Evolutionary conservation across 2,888 invertebrate species (phyloP), one percentile per base, ranked within the genome.

Genomic region (Cephus runcator): DNA sequence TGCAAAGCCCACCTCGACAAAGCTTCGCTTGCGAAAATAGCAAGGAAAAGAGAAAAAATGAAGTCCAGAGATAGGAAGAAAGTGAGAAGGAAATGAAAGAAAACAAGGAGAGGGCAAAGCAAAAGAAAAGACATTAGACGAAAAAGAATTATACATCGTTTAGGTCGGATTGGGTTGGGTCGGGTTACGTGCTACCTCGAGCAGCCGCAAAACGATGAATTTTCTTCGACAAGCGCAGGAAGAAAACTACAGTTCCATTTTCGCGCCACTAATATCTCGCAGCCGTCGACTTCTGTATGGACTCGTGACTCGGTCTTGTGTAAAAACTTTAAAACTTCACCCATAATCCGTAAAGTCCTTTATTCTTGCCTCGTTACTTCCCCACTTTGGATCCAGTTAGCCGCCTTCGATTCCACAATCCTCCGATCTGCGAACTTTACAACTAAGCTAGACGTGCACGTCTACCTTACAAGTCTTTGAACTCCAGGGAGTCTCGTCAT

Each of bases 1-100:
- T 84, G 85, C 84, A 85, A 84, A 86, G 81, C 79, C 76, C 40
- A 23, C 40, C 79, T 78, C 77, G 36, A 12, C 74, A 71, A 23
- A 56, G 40, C 23, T 56, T 56, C 9, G 40, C 40, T 56, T 56
- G 40, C 23, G 15, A 56, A 23, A 56, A 56, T 56, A 56, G 40
- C 6, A 56, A 23, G 40, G 15, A 6, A 56, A 35, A 3, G 34
- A 34, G 34, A 35, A 35, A 0, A 12, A 35, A 23, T 23, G 6
- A 23, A 56, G 23, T 40, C 4, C 35, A 73, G 73, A 73, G 77
- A 73, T 69, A 34, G 77, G 35, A 73, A 77, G 77, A 77, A 73
- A 73, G 77, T 73, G 69, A 12, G 34, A 36, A 34, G 11, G 68
- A 73, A 74, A 12, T 73, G 33, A 23, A 23, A 34, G 68, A 73